Evolutionary conservation across 1,140 invertebrate genomes (phyloP).

Genomic region (Akabosia matsudoensis): DNA sequence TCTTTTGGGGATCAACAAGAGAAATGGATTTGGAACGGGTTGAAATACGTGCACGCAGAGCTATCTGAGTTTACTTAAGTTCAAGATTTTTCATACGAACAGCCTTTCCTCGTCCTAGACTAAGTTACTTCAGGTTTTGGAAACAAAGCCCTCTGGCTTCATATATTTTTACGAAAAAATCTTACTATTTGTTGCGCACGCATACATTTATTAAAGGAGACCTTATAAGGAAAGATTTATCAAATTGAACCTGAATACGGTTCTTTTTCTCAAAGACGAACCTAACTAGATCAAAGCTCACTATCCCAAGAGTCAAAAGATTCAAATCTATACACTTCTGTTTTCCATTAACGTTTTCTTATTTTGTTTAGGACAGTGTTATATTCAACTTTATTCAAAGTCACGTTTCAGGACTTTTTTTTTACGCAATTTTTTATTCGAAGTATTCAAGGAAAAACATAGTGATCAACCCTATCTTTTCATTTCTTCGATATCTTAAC

Average conservation of each 20-base stretch:
- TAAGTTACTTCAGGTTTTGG: no score
- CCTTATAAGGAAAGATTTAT: background rate
- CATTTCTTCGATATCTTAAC: slow-evolving; percentile 5
- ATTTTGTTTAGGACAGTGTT: no score
- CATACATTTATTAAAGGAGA: background rate
- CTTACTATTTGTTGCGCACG: background rate
- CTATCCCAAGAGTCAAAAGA: background rate
- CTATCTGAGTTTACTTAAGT: no score
- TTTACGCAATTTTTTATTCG: no score
- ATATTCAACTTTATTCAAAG: background rate
- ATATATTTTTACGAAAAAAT: background rate
- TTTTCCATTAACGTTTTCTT: slow-evolving; percentile 10
- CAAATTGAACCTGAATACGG: background rate
- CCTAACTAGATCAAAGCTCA: background rate
- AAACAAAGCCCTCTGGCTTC: background rate
- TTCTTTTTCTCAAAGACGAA: background rate
- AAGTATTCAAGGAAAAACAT: background rate
- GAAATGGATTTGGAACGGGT: no score
- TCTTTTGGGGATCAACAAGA: no score
- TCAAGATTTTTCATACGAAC: no score
- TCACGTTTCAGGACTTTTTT: slow-evolving; percentile 8
- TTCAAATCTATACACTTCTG: background rate
- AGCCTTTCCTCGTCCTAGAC: no score
- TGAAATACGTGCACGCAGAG: no score
- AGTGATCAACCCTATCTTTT: no score